Evolutionary conservation across 1,140 invertebrate species (phyloP), one percentile per base, ranked within the genome.

Genomic region (Drosophila aff.): DNA sequence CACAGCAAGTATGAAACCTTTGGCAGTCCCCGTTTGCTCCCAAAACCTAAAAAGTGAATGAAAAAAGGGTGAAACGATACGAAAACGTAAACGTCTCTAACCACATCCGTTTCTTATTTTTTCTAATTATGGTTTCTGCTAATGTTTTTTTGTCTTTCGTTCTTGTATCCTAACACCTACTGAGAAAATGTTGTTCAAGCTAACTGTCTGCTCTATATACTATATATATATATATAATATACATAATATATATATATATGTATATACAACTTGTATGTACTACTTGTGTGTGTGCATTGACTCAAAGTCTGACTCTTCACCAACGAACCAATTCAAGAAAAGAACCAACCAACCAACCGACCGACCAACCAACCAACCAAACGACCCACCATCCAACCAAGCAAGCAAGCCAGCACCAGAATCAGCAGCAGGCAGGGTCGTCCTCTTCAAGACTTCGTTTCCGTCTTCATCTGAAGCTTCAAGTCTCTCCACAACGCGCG

Each of bases 1-100:
- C 69, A 71, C 69, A 73, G 69, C 69, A 73, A 73, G 69, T 73
- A 73, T 73, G 68, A 73, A 73, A 73, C 69, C 69, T 73, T 68
- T 52, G 8, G 67, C 68, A 38, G 65, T 16, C 50, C 28, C 43
- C 68, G 18, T 50, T 55, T 57, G 53, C 23, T 28, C 40, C 63
- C 15, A 11, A 28, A 50, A n/a, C 9, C 2, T 28, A 18, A n/a
- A 49, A 52, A 61, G 10, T 44, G 8, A 33, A 68, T 11, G 16
- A 28, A 21, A 21, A 28, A 49, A 21, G 16, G 47, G 38, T 21
- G 21, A 23, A 38, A 11, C 26, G n/a, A 62, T 28, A 65, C 62
- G 47, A 66, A 61, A 49, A 43, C 69, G 46, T 41, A 47, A 47
- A 72, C 44, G 46, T 41, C 53, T 60, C 38, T 60, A 73, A 73